Percentiles rank a stretch among this genome's conserved stretches.
phyloP scores from a whole-genome alignment of 2,113 vertebrate genomes.

The Periophthalmodon schlosseri region DNA sequence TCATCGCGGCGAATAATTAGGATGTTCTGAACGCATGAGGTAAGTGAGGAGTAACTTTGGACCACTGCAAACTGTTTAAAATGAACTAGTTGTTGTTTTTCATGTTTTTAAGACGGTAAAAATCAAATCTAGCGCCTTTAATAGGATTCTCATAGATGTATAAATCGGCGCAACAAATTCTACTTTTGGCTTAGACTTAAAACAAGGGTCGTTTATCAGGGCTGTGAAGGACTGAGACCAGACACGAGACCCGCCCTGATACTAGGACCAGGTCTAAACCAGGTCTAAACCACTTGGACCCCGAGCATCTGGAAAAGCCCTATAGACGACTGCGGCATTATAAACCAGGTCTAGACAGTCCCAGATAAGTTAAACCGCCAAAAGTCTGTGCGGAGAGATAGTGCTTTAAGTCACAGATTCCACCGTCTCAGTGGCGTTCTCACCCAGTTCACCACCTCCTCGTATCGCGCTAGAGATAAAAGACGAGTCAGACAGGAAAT shows the following conservation, averaged over 20 bases:
- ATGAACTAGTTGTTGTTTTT: too few relatives aligned
- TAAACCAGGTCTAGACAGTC: slow-evolving; percentile 39
- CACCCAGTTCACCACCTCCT: slow-evolving; percentile 39
- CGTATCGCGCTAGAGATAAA: slow-evolving; percentile 28
- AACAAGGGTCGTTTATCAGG: neutral
- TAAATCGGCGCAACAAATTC: too few relatives aligned
- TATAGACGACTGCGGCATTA: too few relatives aligned
- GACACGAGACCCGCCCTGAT: slow-evolving; percentile 37
- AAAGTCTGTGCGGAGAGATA: slow-evolving; percentile 53
- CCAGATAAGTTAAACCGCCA: slow-evolving; percentile 51
- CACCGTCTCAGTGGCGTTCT: slow-evolving; percentile 26
- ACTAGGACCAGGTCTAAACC: slow-evolving; percentile 31
- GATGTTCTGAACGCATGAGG: too few relatives aligned
- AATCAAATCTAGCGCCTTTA: too few relatives aligned
- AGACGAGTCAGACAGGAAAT: slow-evolving; percentile 46
- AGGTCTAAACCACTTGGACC: slow-evolving; percentile 17
- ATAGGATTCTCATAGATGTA: too few relatives aligned
- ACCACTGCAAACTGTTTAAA: too few relatives aligned
- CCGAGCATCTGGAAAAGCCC: too few relatives aligned
- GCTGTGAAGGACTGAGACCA: slow-evolving; percentile 11
- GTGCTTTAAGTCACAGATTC: slow-evolving; percentile 31
- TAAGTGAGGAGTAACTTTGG: too few relatives aligned
- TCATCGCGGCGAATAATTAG: too few relatives aligned
- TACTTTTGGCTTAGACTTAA: too few relatives aligned
- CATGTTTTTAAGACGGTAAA: too few relatives aligned